phyloP scores from a whole-genome alignment of 2,888 invertebrate species.

The Penaeus monodon region DNA sequence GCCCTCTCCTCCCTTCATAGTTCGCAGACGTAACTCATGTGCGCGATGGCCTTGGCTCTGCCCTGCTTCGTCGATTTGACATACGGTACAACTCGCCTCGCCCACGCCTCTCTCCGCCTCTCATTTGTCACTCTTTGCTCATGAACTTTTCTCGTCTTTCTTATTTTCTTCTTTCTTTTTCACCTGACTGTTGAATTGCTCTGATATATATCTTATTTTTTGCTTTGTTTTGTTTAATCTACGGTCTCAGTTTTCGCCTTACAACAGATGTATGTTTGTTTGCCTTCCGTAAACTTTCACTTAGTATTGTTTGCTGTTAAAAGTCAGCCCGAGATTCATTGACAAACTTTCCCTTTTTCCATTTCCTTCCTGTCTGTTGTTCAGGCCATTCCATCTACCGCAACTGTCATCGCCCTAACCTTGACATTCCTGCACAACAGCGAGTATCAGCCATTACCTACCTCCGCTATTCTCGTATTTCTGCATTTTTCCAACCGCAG shows the following conservation, averaged over 20 bases:
- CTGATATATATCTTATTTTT: too few species aligned
- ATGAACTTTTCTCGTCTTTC: background rate
- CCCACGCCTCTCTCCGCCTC: background rate
- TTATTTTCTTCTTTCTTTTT: background rate
- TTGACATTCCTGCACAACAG: too few species aligned
- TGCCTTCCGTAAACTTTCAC: too few species aligned
- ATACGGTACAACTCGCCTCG: background rate
- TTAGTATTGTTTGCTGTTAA: too few species aligned
- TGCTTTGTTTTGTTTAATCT: too few species aligned
- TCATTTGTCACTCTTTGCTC: background rate
- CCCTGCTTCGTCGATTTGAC: background rate
- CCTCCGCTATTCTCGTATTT: too few species aligned
- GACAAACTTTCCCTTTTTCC: background rate
- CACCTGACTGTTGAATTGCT: background rate
- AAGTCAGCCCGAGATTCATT: too few species aligned
- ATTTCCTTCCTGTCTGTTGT: background rate
- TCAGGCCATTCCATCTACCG: background rate
- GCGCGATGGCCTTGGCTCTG: background rate
- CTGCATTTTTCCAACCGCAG: background rate
- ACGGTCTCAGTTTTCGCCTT: too few species aligned
- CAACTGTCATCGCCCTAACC: background rate
- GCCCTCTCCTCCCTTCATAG: background rate
- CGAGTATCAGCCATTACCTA: too few species aligned
- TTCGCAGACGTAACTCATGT: background rate
- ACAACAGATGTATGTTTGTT: too few species aligned